Evolutionary conservation across 2,888 invertebrate species (phyloP), one percentile per base, ranked within the genome.

Genomic region (Drosophila limbata): DNA sequence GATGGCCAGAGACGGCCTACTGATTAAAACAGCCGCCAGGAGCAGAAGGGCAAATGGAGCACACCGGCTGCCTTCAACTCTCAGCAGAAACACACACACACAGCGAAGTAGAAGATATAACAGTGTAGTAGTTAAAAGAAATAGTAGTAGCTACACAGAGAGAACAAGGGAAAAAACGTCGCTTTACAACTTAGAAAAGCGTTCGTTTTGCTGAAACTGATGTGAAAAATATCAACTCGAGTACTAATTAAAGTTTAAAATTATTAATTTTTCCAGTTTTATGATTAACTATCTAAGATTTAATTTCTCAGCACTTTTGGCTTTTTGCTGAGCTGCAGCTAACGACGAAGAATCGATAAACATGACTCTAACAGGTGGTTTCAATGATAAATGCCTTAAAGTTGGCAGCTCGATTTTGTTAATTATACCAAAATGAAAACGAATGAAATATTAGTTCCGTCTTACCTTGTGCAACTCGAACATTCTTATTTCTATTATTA

Each of bases 11-110:
- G 69, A 69, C 67, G 48, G 64, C 60, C 65, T 66, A 53, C 53
- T 56, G 25, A 25, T 1, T 25, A 25, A 25, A 25, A 25, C 25
- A 25, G 25, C 25, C 25, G 25, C 6, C 25, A 25, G 69, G 57
- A 73, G 79, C 74, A 63, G 73, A 73, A 53, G 77, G 67, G 69
- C 83, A 25, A 83, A 85, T 82, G 80, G 83, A 82, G 71, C 68
- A 77, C 28, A 53, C 69, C 71, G 80, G 65, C 83, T 79, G 77
- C 40, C 77, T 79, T 64, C 55, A 69, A 60, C 75, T 81, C 81
- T 71, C 70, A 69, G 60, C 76, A 71, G 84, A n/a, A n/a, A 68
- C 71, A 25, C 25, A 1, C 5, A 25, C 25, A 25, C 25, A 25
- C 25, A 5, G 28, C n/a, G 39, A 75, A 73, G 75, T 62, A 75